These are phyloP conservation scores for Phyllotreta striolata DNA, from an alignment of 2,888 invertebrate species.

Conservation along the genomic window DNA sequence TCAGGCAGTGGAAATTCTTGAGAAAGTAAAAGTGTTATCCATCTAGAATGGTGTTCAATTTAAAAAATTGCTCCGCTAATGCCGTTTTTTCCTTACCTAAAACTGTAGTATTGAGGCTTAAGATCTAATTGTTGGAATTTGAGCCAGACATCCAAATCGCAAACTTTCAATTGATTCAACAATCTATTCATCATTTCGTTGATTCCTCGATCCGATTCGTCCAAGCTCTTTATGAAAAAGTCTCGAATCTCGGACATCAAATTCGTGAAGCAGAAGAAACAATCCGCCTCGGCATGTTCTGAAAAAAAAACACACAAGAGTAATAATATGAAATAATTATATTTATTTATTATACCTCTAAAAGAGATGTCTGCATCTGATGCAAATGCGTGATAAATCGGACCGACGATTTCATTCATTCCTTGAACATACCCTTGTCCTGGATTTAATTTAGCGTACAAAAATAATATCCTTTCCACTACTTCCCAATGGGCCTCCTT, in stretches of 20 bases:
- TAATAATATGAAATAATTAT: constrained; percentile 10
- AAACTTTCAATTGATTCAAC: constrained; percentile 75
- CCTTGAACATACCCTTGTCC: constrained; percentile 97
- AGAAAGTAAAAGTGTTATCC: constrained; percentile 93
- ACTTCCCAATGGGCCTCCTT: constrained; percentile 99
- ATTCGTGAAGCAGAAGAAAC: constrained; percentile 98
- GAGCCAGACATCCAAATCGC: constrained; percentile 80
- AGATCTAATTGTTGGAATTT: constrained; percentile 84
- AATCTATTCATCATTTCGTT: constrained; percentile 89
- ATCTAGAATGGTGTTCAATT: constrained; percentile 66
- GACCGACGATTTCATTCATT: constrained; percentile 99
- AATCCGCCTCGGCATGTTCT: constrained; percentile 96
- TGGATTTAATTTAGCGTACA: constrained; percentile 97
- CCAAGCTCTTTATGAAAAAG: constrained; percentile 94
- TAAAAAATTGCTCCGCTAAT: neutral
- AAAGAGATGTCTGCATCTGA: constrained; percentile 82
- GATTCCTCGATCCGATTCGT: constrained; percentile 91
- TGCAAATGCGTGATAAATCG: constrained; percentile 97
- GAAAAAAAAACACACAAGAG: constrained; percentile 46
- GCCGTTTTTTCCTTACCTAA: constrained; percentile 68
- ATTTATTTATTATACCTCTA: constrained; percentile 68
- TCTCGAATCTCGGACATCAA: constrained; percentile 98
- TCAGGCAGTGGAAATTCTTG: constrained; percentile 98
- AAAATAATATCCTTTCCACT: constrained; percentile 93
- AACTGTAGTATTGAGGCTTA: constrained; percentile 95